phyloP scores from a whole-genome alignment of 2,888 invertebrate species.

The Silvanus unidentatus region DNA sequence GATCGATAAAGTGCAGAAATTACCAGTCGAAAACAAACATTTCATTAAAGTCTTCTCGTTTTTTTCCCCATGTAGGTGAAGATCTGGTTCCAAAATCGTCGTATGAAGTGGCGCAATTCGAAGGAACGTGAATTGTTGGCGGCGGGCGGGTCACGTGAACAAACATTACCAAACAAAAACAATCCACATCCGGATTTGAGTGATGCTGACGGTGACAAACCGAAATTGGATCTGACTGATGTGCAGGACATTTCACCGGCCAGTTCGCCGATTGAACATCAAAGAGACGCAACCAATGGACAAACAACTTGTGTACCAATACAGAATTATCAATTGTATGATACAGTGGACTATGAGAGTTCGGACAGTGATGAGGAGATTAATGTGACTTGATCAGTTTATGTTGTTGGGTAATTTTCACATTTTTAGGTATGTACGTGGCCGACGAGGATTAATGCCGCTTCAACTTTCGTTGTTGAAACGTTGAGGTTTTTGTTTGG shows the following conservation, averaged over 20 bases:
- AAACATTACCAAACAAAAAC: constrained; percentile 93
- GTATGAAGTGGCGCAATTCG: constrained; percentile 99
- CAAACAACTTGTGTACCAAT: constrained; percentile 22
- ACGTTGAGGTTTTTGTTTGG: too few relatives aligned
- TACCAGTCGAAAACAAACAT: constrained; percentile 30
- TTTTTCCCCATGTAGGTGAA: constrained; percentile 56
- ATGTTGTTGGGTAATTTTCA: neutral
- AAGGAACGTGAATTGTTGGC: constrained; percentile 93
- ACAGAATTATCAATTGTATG: constrained; percentile 40
- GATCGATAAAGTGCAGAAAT: constrained; percentile 40
- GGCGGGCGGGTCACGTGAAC: constrained; percentile 88
- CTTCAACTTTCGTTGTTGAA: too few relatives aligned
- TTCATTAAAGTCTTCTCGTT: constrained; percentile 1
- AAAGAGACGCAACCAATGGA: constrained; percentile 17
- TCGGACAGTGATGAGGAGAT: constrained; percentile 70
- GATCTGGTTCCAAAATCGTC: constrained; percentile 93
- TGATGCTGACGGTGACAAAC: constrained; percentile 79
- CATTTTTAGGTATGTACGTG: too few relatives aligned
- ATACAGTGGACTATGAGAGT: constrained; percentile 50
- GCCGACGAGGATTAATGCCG: too few relatives aligned
- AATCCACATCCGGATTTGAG: constrained; percentile 93
- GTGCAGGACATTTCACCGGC: constrained; percentile 54
- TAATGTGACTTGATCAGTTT: constrained; percentile 76
- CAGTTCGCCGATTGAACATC: constrained; percentile 37
- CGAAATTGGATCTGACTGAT: constrained; percentile 56